Evolutionary conservation across 2,113 vertebrate species (phyloP), one percentile per base, ranked within the genome.

Genomic region (Trichechus manatus): DNA sequence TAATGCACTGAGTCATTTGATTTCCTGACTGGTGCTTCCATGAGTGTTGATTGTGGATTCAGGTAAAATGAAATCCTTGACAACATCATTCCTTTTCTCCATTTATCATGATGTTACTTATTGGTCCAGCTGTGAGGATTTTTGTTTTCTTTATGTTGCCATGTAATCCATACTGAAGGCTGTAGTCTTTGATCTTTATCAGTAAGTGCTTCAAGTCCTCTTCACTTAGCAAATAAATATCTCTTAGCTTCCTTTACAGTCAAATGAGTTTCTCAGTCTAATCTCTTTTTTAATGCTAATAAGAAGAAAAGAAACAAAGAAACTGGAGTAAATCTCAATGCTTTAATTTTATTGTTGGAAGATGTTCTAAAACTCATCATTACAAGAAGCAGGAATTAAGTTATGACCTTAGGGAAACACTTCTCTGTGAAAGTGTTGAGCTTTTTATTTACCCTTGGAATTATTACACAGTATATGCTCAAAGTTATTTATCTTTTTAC

Each of bases 341-440:
- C 83, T 39, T 61, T 74, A 56, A 68, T 66, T 94, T 92, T 79
- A 72, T 56, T 89, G 83, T 61, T 36, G 23, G 22, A 89, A 80
- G 23, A 0, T n/a, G 36, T 53, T 94, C 5, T 29, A 82, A 64
- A 63, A 63, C 22, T 63, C 20, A 80, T 53, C 29, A 19, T 17
- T 53, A 31, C 3, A 44, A 85, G 25, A 50, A 59, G 27, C 1
- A 70, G 39, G 29, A 68, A 83, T 78, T 70, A 13, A 56, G 1
- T 53, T 81, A 85, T 44, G 4, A 2, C 6, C 15, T 80, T 6
- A 75, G 64, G 2, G 33, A 89, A 84, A 63, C 2, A 64, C 23
- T 42, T 63, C 6, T n/a, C 13, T 66, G 27, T 81, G 39, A 68
- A 80, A 1, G 3, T 70, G 9, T 36, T 81, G 14, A 53, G 33